Base-by-base conservation (phyloP, 2,113 vertebrate species). In the Triplophysa siluroides region DNA sequence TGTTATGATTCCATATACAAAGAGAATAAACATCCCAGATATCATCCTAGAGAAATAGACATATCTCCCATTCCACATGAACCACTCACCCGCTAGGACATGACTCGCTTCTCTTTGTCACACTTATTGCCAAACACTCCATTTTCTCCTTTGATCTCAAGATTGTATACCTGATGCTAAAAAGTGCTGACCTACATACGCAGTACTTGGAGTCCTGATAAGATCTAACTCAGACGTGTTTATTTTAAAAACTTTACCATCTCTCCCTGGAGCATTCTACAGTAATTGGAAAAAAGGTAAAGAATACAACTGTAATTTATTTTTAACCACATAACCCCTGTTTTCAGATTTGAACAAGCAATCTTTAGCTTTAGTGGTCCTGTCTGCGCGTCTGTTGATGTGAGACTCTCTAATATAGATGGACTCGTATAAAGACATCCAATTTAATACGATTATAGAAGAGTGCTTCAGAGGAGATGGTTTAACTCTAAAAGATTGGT, bases 151-250 rank as follows among this genome's bases (percentile, higher is more conserved):
- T 12, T n/a, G 8, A 21, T 54, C 52, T 63, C 26, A 78, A 38
- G 1, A 45, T n/a, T 11, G 74, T 29, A 68, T 65, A 43, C 73
- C 73, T 81, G 66, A 70, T 6, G 72, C 33, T 68, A 5, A 68
- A 45, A 29, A 68, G 64, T 24, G 56, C 64, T 58, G 60, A 62
- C 74, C 80, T 71, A 81, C 26, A 71, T 81, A 38, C 23, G 74
- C 69, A 7, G 47, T 67, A 52, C 38, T 60, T 33, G 4, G 33
- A 56, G n/a, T 58, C n/a, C 21, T 67, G 43, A 21, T 74, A 13
- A 45, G 24, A 80, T 18, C 29, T 41, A 80, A 38, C 29, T 54
- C 13, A 13, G 50, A 66, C 21, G 62, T 19, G 1, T 41, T 65
- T 11, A 45, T 38, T 65, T 9, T 16, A 18, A 16, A 52, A 77